phyloP scores from a whole-genome alignment of 2,888 invertebrate species.

The Cryptocephalus moraei region DNA sequence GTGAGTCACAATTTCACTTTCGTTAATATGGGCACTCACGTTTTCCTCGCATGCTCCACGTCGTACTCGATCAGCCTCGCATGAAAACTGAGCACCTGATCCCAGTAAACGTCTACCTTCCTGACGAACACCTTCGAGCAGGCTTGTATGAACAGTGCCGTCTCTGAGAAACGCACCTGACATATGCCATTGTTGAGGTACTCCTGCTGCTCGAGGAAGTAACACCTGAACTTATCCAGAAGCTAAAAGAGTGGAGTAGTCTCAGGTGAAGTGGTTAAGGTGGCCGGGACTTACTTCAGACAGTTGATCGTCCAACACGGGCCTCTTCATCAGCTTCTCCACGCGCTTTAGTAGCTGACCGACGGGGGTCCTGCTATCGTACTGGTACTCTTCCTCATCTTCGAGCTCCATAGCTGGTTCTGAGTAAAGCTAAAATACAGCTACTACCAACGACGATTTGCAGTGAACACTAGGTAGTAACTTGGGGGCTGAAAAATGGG shows the following conservation, averaged over 20 bases:
- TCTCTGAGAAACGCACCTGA: constrained; percentile 61
- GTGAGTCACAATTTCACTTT: neutral
- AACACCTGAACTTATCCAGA: constrained; percentile 48
- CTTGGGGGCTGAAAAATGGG: too few species aligned
- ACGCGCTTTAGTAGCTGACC: constrained; percentile 24
- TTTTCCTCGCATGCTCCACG: constrained; percentile 14
- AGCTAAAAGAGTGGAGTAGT: constrained; percentile 33
- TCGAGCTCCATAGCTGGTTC: too few species aligned
- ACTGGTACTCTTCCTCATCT: constrained; percentile 11
- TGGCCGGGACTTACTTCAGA: constrained; percentile 21
- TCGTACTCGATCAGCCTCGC: constrained; percentile 22
- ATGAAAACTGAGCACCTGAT: constrained; percentile 26
- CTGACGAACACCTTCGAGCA: constrained; percentile 60
- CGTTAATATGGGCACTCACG: constrained; percentile 5
- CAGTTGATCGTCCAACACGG: constrained; percentile 27
- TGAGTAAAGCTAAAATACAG: too few species aligned
- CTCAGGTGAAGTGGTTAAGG: neutral
- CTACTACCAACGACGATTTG: too few species aligned
- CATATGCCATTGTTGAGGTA: constrained; percentile 39
- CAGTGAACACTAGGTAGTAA: too few species aligned
- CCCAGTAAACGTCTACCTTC: constrained; percentile 52
- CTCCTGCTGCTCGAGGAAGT: constrained; percentile 34
- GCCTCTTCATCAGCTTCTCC: constrained; percentile 27
- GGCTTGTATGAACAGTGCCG: constrained; percentile 67
- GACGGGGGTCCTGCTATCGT: constrained; percentile 14